Evolutionary conservation across 2,797 vertebrate genomes (phyloP).

Genomic region (Emydoidea blandingii): DNA sequence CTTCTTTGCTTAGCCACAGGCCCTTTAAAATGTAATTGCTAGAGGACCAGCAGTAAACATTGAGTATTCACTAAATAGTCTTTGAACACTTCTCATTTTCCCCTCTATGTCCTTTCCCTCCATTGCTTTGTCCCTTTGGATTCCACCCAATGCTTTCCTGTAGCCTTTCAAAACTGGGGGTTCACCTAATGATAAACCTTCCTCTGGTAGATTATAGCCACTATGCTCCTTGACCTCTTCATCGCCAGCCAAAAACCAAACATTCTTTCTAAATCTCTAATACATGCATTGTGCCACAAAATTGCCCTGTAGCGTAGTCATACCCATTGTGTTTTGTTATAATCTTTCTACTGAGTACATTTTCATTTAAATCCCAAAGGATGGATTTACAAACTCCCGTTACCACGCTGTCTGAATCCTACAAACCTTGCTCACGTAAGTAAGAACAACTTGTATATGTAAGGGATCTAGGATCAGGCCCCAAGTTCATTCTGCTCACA

Average conservation of each 20-base stretch:
- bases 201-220: neutral
- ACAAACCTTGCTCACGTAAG: neutral
- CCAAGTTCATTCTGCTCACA: neutral
- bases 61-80: neutral
- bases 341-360: neutral
- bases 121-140: neutral
- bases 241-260: neutral
- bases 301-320: accelerated
- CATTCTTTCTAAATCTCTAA: neutral
- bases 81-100: neutral
- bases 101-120: neutral
- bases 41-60: neutral
- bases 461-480: neutral
- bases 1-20: neutral
- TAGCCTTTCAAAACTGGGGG: neutral
- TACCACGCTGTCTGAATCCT: neutral
- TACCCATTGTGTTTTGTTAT: accelerated
- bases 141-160: neutral
- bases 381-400: neutral
- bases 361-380: neutral
- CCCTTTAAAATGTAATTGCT: neutral
- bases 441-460: neutral
- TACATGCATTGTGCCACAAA: neutral
- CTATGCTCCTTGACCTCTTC: neutral
- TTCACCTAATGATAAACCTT: neutral